Evolutionary conservation across 2,888 invertebrate species (phyloP).

Genomic region (Tupiocoris notatus): DNA sequence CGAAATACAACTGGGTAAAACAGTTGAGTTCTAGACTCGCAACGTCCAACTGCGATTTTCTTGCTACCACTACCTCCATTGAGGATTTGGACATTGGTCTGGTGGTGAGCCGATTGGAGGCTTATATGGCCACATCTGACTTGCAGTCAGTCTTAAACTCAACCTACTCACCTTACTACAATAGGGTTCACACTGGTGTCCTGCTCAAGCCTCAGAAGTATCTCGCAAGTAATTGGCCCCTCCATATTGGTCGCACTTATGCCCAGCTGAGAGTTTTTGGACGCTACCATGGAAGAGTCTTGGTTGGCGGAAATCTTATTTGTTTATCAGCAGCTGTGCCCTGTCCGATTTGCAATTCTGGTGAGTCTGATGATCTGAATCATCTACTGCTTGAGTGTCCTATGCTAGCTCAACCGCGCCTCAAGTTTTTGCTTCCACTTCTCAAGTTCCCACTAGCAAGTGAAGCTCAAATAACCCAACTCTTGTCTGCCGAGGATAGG

Average conservation of each 20-base stretch:
- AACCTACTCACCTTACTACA: background rate
- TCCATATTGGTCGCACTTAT: background rate
- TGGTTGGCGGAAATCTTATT: background rate
- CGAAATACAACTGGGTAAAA: slow-evolving; percentile 10
- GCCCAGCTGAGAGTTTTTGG: slow-evolving; percentile 4
- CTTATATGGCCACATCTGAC: background rate
- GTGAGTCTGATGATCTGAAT: background rate
- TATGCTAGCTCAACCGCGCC: slow-evolving; percentile 3
- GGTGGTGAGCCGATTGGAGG: background rate
- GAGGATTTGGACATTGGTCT: background rate
- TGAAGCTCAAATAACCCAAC: background rate
- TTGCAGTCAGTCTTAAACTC: background rate
- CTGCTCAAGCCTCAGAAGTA: slow-evolving; percentile 3
- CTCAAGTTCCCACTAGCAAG: background rate
- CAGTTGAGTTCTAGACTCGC: background rate
- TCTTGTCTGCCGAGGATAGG: background rate
- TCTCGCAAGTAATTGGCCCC: background rate
- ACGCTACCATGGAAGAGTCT: background rate
- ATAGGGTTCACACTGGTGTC: background rate
- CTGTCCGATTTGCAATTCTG: slow-evolving; percentile 3
- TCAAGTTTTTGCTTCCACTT: background rate
- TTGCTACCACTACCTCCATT: background rate
- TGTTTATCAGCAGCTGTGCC: background rate
- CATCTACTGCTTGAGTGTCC: slow-evolving; percentile 6
- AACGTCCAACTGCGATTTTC: background rate